Base-by-base conservation (phyloP, 2,888 invertebrate genomes). In the Drosophila parthenogenetica region DNA sequence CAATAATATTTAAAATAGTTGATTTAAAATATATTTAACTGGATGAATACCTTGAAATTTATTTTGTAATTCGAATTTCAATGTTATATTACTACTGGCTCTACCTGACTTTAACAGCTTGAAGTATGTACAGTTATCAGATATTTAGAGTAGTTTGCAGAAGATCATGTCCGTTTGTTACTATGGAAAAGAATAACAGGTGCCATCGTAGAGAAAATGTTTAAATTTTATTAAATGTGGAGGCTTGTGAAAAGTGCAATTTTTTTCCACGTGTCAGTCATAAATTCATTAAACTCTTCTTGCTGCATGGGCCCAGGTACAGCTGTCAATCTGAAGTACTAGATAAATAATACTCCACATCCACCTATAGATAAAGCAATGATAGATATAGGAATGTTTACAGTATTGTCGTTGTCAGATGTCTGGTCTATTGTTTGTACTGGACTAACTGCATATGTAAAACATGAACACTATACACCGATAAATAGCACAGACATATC, bases 271-370 rank as follows among this genome's bases (percentile, higher is more conserved):
- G 74, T 63, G 57, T 35, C 62, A 16, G 32, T 22, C 46, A 60
- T 70, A 59, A 54, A 73, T 69, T 69, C 57, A 72, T 73, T 69
- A 68, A 62, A 51, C 68, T 53, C 43, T 19, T 45, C 46, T 49
- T 43, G 17, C 22, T 32, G 19, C 68, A 46, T 50, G 42, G 7
- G 51, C 45, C 43, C 60, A 58, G 32, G 53, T 83, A 86, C 86
- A 88, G 88, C 86, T 86, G 86, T 88, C 69, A 63, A 39, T 70
- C 73, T 83, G 71, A 81, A 88, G 86, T 72, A 78, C 78, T 86
- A 51, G 69, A 72, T 74, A 83, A 86, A 86, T 86, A 86, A 58
- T 66, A 53, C 48, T 40, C 19, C 57, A 40, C 62, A 51, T 42
- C 35, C 35, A 37, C 68, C 63, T 75, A 63, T 54, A 63, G 67